These are phyloP conservation scores for Nemoura dubitans DNA, from an alignment of 2,888 invertebrate species.

Conservation along the genomic window DNA sequence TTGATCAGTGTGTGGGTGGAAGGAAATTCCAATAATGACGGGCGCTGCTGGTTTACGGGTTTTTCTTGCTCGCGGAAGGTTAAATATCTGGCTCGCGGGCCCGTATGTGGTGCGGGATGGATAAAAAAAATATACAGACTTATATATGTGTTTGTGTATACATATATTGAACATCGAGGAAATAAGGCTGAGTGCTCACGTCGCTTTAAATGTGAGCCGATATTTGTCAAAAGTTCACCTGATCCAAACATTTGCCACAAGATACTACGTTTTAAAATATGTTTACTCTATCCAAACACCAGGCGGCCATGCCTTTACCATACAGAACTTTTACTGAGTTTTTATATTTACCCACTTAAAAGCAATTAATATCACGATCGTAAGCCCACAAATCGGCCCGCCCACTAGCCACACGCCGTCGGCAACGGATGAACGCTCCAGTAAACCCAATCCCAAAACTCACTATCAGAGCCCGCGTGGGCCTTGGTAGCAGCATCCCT, in stretches of 20 bases:
- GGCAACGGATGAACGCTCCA: background rate
- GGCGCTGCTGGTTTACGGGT: background rate
- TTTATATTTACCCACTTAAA: background rate
- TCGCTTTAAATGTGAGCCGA: background rate
- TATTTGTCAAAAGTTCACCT: background rate
- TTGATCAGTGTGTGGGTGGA: background rate
- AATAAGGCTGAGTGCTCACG: background rate
- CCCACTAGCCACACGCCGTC: background rate
- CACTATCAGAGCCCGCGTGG: background rate
- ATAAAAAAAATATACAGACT: background rate
- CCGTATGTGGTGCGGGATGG: background rate
- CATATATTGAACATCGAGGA: background rate
- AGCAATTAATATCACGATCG: background rate
- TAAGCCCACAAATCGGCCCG: background rate
- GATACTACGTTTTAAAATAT: background rate
- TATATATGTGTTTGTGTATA: background rate
- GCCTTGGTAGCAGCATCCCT: background rate
- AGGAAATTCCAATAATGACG: background rate
- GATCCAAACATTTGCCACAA: background rate
- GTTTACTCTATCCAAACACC: background rate
- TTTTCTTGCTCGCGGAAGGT: background rate
- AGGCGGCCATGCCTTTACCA: too few relatives aligned
- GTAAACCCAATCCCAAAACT: background rate
- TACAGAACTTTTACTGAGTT: background rate
- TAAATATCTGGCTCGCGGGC: background rate